Base-by-base conservation (phyloP, 2,888 invertebrate genomes). In the Graphium colonna region DNA sequence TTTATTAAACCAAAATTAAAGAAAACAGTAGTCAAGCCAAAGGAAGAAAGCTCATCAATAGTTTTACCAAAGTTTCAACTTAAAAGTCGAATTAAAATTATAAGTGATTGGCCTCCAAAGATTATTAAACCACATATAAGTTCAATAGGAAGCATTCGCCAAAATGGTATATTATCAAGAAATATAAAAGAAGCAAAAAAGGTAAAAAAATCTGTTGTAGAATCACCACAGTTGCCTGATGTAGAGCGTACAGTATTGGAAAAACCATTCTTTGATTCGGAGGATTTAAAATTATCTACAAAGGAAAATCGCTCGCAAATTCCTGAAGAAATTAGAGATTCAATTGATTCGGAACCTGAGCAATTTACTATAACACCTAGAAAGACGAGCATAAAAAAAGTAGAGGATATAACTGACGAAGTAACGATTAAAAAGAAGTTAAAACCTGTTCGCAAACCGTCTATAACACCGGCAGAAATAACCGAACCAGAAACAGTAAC, bases 401-500 rank as follows among this genome's bases (percentile, higher is more conserved):
- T 90, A 13, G 85, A 91, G 64, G 91, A 92, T 69, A 77, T 91
- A 45, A 82, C 86, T 51, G 91, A 91, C 68, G 92, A 92, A 79
- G 90, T 95, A 17, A 95, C 94, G 0, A 91, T 96, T 12, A 95
- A 94, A 73, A 95, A 94, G 72, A 94, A 94, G 75, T 81, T 95
- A 16, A 93, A 93, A 63, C 91, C 93, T 4, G 87, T 93, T 45
- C 90, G 91, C 68, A 94, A 94, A 72, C 89, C 92, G 38, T 90
- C 91, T 3, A 81, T 92, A 52, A 93, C 94, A 62, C 87, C 94
- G 59, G 93, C 94, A 40, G 95, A 95, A 88, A 91, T 93, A 44
- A 93, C 93, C 0, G 95, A 94, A 69, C 92, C 93, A 8, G 94
- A 95, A 86, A 94, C 92, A 64, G 95, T 96, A 0, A 95, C 94